Base-by-base conservation (phyloP, 2,888 invertebrate genomes). In the Chrysodeixis includens region DNA sequence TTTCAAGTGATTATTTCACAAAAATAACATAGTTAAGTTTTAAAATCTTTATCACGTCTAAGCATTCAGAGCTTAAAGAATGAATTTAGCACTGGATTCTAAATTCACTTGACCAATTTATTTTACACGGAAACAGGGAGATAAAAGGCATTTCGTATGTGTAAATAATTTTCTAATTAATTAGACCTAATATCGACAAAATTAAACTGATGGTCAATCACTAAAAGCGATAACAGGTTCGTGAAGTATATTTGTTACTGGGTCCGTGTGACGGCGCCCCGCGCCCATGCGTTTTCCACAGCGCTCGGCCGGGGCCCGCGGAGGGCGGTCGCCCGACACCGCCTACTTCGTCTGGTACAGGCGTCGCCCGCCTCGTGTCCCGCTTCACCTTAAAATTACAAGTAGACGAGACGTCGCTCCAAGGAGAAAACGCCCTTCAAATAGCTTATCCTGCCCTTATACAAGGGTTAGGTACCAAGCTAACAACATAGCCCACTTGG, bases 331-430 rank as follows among this genome's bases (percentile, higher is more conserved):
- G 94, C 90, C 91, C 87, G 93, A 91, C 90, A 88, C 93, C 94
- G 93, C 94, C 94, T 93, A 94, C 94, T 92, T 94, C 93, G 93
- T 93, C 93, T 92, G 93, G 93, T 93, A 94, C 93, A 92, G 92
- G 93, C 93, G 93, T 91, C 93, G 88, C 89, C 89, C 88, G 92
- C 90, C 91, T 93, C 93, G 93, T 92, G 92, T 93, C 92, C 93
- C 93, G 92, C 92, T 91, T 89, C 87, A 90, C 90, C 88, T 91
- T 86, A 87, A 89, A 88, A 88, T 89, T 88, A 79, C 85, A 85
- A 87, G 85, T 86, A 86, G 84, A 85, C 85, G 82, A 84, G 84
- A 85, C 82, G 83, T 78, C 81, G 84, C 82, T 83, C 84, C 84
- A 85, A 85, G 82, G 84, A 88, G 88, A 88, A 88, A 90, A 89